These are phyloP conservation scores for Congeria kusceri DNA, from an alignment of 2,888 invertebrate species.

Conservation along the genomic window DNA sequence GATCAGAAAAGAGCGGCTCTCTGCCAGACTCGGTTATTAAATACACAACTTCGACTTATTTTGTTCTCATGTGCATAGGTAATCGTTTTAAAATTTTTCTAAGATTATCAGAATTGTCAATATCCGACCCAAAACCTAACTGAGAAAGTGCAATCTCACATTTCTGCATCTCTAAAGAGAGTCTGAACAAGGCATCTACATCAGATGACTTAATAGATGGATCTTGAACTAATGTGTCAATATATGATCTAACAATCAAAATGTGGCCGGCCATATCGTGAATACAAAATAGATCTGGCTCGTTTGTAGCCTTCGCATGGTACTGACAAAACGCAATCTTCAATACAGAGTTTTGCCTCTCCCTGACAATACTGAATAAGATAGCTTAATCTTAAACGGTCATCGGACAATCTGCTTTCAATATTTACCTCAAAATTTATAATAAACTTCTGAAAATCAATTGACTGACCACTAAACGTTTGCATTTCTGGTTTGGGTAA, in stretches of 20 bases:
- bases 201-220: conserved; percentile 11
- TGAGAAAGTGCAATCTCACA: conserved; percentile 28
- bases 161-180: conserved; percentile 35
- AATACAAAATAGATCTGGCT: conserved; percentile 18
- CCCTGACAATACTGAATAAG: conserved; percentile 21
- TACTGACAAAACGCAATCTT: no score
- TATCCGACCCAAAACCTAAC: background rate
- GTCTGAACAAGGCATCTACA: conserved; percentile 13
- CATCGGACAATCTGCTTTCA: conserved; percentile 16
- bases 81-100: conserved; percentile 34
- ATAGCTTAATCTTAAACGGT: conserved; percentile 26
- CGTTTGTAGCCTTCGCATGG: conserved; percentile 27
- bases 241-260: conserved; percentile 32
- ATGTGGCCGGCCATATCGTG: conserved; percentile 32
- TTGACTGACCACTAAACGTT: background rate
- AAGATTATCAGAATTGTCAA: conserved; percentile 34
- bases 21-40: conserved; percentile 32
- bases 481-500: background rate
- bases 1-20: conserved; percentile 33
- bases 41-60: conserved; percentile 41
- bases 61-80: conserved; percentile 30
- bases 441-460: conserved; percentile 8
- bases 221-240: conserved; percentile 27
- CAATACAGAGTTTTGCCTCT: conserved; percentile 18
- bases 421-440: conserved; percentile 15